Percentiles rank a stretch among this genome's conserved stretches.
Evolutionary conservation across 1,140 invertebrate genomes (phyloP).

Genomic region (Halotydeus destructor): DNA sequence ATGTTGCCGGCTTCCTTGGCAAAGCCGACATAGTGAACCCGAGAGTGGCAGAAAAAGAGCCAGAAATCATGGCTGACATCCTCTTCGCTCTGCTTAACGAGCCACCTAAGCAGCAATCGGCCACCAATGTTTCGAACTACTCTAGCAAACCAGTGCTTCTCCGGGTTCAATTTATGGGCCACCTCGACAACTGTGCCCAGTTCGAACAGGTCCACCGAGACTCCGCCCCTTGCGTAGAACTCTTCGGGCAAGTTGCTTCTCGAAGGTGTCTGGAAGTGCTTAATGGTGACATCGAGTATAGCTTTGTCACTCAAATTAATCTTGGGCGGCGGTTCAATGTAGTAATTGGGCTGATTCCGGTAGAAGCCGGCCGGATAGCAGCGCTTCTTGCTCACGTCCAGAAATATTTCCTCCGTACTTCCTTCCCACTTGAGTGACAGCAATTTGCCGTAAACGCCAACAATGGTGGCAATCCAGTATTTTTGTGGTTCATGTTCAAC

Average conservation of each 20-base stretch:
- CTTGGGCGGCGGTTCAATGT: constrained; percentile 1
- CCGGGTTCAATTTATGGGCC: not conserved
- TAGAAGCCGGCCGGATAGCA: constrained; percentile 3
- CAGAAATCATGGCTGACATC: not conserved
- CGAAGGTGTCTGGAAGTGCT: not conserved
- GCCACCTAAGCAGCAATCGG: constrained; percentile 3
- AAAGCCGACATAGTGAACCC: constrained; percentile 8
- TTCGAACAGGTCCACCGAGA: constrained; percentile 1
- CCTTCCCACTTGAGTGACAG: constrained; percentile 5
- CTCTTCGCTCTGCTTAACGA: not conserved
- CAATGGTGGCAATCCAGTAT: constrained; percentile 5
- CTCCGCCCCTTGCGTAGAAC: not conserved
- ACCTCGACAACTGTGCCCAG: constrained; percentile 2
- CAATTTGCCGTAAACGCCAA: not conserved
- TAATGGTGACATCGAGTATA: constrained; percentile 2
- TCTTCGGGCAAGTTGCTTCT: not conserved
- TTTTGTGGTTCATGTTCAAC: constrained; percentile 2
- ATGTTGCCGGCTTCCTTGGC: not conserved
- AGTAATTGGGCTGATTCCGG: not conserved
- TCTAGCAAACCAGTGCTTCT: constrained; percentile 7
- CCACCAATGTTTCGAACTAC: constrained; percentile 3
- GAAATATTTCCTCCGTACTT: not conserved
- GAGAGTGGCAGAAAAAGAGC: constrained; percentile 2
- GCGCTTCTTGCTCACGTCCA: constrained; percentile 4
- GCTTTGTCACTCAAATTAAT: not conserved